Percentiles rank a stretch among this genome's conserved stretches.
Evolutionary conservation across 2,113 vertebrate genomes (phyloP).

Genomic region (Myotis davidii): DNA sequence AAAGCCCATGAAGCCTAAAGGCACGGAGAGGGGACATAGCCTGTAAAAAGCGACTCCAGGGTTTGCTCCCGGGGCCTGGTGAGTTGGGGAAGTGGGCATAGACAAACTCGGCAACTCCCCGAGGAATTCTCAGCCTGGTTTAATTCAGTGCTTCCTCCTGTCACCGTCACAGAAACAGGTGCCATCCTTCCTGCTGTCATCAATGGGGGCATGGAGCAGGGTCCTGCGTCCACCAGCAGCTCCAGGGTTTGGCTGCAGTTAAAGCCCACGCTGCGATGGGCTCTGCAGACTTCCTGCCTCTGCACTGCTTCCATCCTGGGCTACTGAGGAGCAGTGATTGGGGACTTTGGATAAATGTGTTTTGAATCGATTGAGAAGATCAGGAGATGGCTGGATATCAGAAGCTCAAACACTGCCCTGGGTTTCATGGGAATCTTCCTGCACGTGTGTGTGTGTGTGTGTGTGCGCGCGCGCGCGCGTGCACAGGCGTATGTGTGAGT

Average conservation of each 20-base stretch:
- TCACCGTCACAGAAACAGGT: not conserved
- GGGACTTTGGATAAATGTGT: fast-evolving
- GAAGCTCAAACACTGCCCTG: not conserved
- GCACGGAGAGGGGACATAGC: not conserved
- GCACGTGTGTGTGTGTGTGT: not conserved
- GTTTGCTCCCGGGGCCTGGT: not conserved
- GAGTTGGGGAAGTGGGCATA: not conserved
- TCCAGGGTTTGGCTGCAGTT: not conserved
- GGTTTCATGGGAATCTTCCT: not conserved
- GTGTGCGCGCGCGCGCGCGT: fast-evolving
- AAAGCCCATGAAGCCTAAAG: not conserved
- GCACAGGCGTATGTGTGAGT: no score
- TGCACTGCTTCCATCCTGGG: no score
- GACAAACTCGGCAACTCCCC: not conserved
- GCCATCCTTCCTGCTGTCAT: not conserved
- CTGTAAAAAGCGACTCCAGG: not conserved
- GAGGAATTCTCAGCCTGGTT: not conserved
- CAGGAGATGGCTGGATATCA: not conserved
- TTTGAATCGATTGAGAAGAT: not conserved
- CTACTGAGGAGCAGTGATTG: no score
- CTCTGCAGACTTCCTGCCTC: not conserved
- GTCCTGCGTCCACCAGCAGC: no score
- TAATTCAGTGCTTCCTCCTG: not conserved
- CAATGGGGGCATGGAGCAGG: no score
- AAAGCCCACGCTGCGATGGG: not conserved